Conservation (phyloP, 1,140 invertebrate genomes). For the Meloidogyne hapla region DNA sequence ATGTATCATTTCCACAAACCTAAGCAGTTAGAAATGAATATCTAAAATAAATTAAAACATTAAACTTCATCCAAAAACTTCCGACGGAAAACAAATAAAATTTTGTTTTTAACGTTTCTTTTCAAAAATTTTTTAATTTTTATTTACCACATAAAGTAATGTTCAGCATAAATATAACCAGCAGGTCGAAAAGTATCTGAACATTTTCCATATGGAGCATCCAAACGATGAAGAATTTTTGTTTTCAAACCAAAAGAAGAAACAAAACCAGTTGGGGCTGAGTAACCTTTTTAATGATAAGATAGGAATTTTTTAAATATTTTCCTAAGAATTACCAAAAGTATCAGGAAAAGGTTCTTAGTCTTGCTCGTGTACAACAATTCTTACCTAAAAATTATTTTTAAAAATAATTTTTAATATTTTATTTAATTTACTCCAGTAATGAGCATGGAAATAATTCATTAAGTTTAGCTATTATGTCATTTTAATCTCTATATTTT, state of each 20-base stretch:
- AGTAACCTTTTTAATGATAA: slow-evolving; percentile 46
- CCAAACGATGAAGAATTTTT: slow-evolving; percentile 60
- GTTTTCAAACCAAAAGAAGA: slow-evolving; percentile 63
- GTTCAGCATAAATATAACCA: slow-evolving; percentile 62
- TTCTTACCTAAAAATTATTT: slow-evolving; percentile 35
- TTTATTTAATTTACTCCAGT: slow-evolving; percentile 36
- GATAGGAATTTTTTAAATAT: slow-evolving; percentile 30
- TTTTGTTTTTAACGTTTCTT: no score
- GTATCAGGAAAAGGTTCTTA: slow-evolving; percentile 64
- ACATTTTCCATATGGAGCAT: slow-evolving; percentile 59
- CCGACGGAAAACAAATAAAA: no score
- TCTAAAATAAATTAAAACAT: no score
- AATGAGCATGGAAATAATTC: no score
- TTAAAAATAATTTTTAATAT: slow-evolving; percentile 3
- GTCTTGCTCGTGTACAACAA: slow-evolving; percentile 64
- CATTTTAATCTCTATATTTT: no score
- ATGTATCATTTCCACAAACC: no score
- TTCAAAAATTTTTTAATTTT: no score
- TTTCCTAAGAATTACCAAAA: slow-evolving; percentile 45
- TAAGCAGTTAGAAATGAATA: no score
- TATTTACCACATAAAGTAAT: no score
- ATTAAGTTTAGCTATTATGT: no score
- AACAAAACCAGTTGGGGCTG: slow-evolving; percentile 62
- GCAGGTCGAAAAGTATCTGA: slow-evolving; percentile 58
- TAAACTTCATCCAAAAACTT: no score